Conservation (phyloP, 2,797 vertebrate genomes). For the Bovichtus variegatus region DNA sequence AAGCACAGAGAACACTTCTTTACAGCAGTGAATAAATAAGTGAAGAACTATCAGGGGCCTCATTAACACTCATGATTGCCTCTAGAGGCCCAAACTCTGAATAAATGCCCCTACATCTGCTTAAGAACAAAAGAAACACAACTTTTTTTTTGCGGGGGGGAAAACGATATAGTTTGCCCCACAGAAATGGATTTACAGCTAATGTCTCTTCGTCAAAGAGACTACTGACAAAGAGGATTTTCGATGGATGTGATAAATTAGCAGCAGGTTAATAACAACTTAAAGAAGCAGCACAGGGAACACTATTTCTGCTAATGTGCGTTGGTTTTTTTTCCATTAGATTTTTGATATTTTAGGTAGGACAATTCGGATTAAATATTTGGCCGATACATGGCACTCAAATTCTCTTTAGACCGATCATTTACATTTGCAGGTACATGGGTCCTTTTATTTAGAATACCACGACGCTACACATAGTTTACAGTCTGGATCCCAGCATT, state of each 20-base stretch:
- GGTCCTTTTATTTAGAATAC: constrained; percentile 27
- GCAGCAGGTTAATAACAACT: neutral
- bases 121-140: neutral
- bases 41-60: neutral
- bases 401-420: neutral
- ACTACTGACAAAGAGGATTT: neutral
- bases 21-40: neutral
- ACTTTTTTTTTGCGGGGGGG: neutral
- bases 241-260: neutral
- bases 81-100: neutral
- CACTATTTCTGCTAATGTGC: neutral
- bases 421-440: constrained; percentile 20
- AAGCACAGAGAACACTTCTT: neutral
- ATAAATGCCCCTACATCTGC: neutral
- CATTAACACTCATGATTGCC: constrained; percentile 12
- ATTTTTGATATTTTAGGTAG: neutral
- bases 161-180: neutral
- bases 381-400: neutral
- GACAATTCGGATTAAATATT: neutral
- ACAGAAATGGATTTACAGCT: neutral
- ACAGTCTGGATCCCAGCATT: constrained; percentile 37
- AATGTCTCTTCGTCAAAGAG: neutral
- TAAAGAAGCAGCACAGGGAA: neutral
- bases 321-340: neutral
- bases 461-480: constrained; percentile 8